Base-by-base conservation (phyloP, 2,888 invertebrate species). In the Pollenia labialis region DNA sequence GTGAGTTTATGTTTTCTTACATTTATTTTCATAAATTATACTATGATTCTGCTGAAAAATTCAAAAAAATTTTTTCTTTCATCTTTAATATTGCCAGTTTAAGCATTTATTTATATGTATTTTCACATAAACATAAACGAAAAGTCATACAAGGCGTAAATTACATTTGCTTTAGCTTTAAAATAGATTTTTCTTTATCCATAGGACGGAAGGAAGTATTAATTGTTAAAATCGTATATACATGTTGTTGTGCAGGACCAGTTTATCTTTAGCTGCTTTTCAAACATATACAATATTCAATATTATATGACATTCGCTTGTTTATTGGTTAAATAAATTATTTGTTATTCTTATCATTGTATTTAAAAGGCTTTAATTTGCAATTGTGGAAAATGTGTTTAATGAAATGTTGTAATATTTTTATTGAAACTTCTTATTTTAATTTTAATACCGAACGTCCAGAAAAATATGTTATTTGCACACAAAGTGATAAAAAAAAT, bases 141-240 rank as follows among this genome's bases (percentile, higher is more conserved):
- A 46, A 62, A 62, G 2, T 16, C 1, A 46, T 46, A 46, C n/a
- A 18, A 23, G 42, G 54, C n/a, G 44, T 58, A 42, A 56, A 44
- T 56, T 46, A 58, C 10, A 4, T 14, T 74, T 18, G 23, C 7
- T 32, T 16, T 10, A n/a, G 56, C 14, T 52, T 32, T 40, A 52
- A n/a, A 62, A 9, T 40, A n/a, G 10, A 16, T 42, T 16, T 52
- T 11, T 52, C 4, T 32, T 8, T 50, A n/a, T 11, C 16, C 52
- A 52, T 16, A 52, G 16, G 40, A 16, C 52, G 52, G 40, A 69
- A 52, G 40, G 68, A 40, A 40, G 52, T 16, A 69, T 52, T 69
- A 52, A 52, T 52, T 52, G 10, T 52, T 52, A 10, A 69, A 52
- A 52, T 16, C 60, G 16, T 3, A 42, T 2, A 16, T 9, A 16